These are phyloP conservation scores for Lasioglossum zephyrum DNA, from an alignment of 2,888 invertebrate species.

Conservation along the genomic window DNA sequence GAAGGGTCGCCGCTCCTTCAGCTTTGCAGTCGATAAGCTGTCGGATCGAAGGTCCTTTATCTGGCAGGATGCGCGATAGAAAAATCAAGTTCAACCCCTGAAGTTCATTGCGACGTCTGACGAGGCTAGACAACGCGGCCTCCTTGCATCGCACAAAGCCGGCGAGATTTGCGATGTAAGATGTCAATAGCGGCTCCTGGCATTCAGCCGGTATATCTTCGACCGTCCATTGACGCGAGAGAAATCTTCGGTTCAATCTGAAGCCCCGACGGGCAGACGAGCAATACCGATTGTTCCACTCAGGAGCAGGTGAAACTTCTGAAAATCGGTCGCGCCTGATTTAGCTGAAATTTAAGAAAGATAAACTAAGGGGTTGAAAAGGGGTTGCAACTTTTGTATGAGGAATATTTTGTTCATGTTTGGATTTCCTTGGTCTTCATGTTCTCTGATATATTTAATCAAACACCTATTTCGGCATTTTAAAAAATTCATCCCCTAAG, in stretches of 20 bases:
- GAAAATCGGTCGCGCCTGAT: too few species aligned
- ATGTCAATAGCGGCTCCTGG: constrained; percentile 49
- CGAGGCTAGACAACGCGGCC: constrained; percentile 16
- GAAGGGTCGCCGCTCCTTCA: background rate
- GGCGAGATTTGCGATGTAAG: constrained; percentile 45
- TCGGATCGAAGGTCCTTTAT: constrained; percentile 15
- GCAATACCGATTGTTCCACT: background rate
- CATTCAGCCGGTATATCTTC: constrained; percentile 50
- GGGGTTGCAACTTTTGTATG: too few species aligned
- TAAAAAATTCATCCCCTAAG: too few species aligned
- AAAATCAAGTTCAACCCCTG: constrained; percentile 50
- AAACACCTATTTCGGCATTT: too few species aligned
- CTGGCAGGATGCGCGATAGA: constrained; percentile 21
- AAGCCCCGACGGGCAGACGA: constrained; percentile 18
- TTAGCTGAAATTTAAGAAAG: too few species aligned
- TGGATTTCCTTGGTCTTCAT: too few species aligned
- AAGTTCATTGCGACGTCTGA: constrained; percentile 19
- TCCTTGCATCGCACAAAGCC: constrained; percentile 44
- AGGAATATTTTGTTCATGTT: too few species aligned
- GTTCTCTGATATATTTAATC: too few species aligned
- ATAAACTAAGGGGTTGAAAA: too few species aligned
- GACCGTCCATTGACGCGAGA: constrained; percentile 39
- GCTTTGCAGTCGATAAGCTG: background rate
- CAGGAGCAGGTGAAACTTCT: background rate
- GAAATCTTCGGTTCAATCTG: constrained; percentile 56